Evolutionary conservation across 64 coral and sea anemone species (phyloP).

Genomic region (Montipora foliosa): DNA sequence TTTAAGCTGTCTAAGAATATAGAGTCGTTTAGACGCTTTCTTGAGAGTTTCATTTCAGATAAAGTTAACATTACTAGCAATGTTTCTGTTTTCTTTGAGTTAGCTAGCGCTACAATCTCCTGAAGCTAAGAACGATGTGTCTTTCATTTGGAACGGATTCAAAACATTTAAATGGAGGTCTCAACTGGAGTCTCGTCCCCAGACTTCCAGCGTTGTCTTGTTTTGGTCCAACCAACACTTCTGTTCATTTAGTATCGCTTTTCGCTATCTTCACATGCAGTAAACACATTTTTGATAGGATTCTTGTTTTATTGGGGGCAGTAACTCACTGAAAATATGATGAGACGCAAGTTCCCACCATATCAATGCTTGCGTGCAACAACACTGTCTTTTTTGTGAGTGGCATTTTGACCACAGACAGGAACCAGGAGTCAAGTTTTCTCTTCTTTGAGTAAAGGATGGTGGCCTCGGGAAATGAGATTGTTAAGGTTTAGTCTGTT

Average conservation of each 20-base stretch:
- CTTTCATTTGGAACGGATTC: too few species aligned
- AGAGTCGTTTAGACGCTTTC: too few species aligned
- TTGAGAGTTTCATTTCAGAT: too few species aligned
- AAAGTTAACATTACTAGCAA: too few species aligned
- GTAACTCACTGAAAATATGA: conserved; percentile 1
- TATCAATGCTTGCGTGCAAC: not conserved
- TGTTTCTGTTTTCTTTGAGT: too few species aligned
- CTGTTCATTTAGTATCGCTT: conserved; percentile 10
- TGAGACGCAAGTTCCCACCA: not conserved
- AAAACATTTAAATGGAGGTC: too few species aligned
- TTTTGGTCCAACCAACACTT: not conserved
- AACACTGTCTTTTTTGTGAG: not conserved
- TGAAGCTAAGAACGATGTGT: too few species aligned
- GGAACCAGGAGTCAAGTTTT: not conserved
- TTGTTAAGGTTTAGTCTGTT: not conserved
- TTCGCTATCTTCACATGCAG: not conserved
- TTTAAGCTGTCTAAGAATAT: too few species aligned
- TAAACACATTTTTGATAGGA: conserved; percentile 11
- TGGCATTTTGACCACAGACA: not conserved
- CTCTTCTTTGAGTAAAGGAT: not conserved
- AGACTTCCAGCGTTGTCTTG: not conserved
- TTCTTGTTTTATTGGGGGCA: not conserved
- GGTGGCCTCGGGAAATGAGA: not conserved
- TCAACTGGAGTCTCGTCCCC: not conserved
- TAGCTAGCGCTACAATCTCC: too few species aligned